Conservation (phyloP, 2,113 vertebrate genomes). For the Puffinus mauretanicus region DNA sequence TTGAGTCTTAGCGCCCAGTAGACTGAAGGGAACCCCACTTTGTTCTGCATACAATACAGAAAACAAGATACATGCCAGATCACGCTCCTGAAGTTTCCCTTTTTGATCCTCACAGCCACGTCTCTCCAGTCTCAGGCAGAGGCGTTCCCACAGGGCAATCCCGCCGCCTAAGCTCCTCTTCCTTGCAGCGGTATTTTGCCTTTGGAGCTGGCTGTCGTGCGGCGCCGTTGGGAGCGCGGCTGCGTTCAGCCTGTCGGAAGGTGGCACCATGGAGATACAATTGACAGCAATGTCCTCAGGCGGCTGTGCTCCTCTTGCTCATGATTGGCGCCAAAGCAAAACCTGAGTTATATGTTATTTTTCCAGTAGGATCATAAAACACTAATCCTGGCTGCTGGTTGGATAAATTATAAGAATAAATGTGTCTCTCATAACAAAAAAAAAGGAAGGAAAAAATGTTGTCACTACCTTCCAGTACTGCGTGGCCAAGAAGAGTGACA, state of each 20-base stretch:
- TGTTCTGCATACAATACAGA: not conserved
- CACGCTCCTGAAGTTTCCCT: not conserved
- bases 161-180: fast-evolving
- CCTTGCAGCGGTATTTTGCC: not conserved
- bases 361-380: not conserved
- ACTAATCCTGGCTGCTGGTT: not conserved
- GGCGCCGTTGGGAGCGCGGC: fast-evolving
- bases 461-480: not conserved
- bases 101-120: not conserved
- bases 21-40: not conserved
- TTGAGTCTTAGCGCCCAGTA: not conserved
- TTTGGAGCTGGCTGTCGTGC: not conserved
- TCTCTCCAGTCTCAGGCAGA: not conserved
- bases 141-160: not conserved
- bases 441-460: not conserved
- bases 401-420: not conserved
- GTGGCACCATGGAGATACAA: conserved; percentile 1
- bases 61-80: not conserved
- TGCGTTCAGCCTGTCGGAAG: not conserved
- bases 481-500: not conserved
- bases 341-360: not conserved
- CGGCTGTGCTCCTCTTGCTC: not conserved
- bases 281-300: not conserved
- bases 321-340: not conserved
- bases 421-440: not conserved